Evolutionary conservation across 1,140 invertebrate genomes (phyloP).

Genomic region (Caenorhabditis latens): DNA sequence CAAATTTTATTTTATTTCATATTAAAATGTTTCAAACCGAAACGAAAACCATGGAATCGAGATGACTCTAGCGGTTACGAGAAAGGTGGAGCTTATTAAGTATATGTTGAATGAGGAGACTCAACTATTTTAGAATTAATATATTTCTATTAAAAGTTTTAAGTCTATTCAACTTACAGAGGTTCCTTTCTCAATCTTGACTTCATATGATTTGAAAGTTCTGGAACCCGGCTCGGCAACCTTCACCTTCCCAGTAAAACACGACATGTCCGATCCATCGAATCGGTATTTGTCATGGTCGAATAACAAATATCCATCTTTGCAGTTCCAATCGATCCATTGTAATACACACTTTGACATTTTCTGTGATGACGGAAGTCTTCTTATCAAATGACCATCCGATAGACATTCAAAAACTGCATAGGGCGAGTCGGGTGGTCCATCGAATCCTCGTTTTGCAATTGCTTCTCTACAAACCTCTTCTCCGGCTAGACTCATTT

Average conservation of each 20-base stretch:
- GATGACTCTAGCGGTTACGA: not conserved
- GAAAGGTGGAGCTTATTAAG: not conserved
- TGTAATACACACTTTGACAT: constrained; percentile 47
- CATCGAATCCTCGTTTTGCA: constrained; percentile 56
- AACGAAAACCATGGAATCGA: not conserved
- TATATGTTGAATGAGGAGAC: not conserved
- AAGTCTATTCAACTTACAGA: constrained; percentile 49
- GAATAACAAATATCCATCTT: constrained; percentile 66
- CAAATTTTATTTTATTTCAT: not conserved
- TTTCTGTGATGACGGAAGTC: not conserved
- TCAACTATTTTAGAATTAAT: not conserved
- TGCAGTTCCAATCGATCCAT: constrained; percentile 71
- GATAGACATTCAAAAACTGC: constrained; percentile 64
- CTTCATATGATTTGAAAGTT: constrained; percentile 70
- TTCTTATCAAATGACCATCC: not conserved
- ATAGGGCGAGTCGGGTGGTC: constrained; percentile 53
- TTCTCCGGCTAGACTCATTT: constrained; percentile 59
- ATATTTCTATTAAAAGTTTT: constrained; percentile 28
- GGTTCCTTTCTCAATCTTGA: constrained; percentile 70
- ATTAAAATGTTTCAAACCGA: not conserved
- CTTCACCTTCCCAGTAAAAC: constrained; percentile 73
- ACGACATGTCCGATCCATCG: constrained; percentile 65
- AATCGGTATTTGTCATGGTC: constrained; percentile 63
- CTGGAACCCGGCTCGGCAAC: constrained; percentile 72
- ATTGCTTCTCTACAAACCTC: constrained; percentile 60